Evolutionary conservation across 2,888 invertebrate species (phyloP).

Genomic region (Charanyca ferruginea): DNA sequence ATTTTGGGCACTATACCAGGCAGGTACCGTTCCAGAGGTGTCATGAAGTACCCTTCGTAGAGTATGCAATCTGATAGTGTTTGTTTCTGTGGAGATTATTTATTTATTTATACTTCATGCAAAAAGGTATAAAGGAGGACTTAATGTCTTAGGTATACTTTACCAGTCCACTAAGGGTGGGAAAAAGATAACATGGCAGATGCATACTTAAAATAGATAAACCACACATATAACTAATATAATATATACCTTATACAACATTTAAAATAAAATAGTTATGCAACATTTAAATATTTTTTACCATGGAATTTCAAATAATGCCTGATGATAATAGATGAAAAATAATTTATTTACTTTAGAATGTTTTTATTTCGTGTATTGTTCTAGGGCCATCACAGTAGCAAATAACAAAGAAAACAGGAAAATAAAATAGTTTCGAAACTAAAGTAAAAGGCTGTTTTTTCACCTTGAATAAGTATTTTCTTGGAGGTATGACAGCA

Average conservation of each 20-base stretch:
- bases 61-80: slow-evolving; percentile 93
- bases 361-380: not conserved
- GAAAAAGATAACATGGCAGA: too few relatives aligned
- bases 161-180: too few relatives aligned
- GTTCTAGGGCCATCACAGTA: not conserved
- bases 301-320: not conserved
- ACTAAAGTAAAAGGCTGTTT: too few relatives aligned
- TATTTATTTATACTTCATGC: too few relatives aligned
- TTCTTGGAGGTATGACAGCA: slow-evolving; percentile 12
- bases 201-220: too few relatives aligned
- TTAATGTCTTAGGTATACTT: too few relatives aligned
- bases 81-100: slow-evolving; percentile 92
- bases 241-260: too few relatives aligned
- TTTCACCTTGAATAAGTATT: not conserved
- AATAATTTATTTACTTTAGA: not conserved
- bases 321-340: not conserved
- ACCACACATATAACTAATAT: too few relatives aligned
- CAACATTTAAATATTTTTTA: not conserved
- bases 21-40: slow-evolving; percentile 95
- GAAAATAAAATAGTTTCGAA: not conserved
- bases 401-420: not conserved
- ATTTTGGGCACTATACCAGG: slow-evolving; percentile 97
- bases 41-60: slow-evolving; percentile 96
- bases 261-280: not conserved
- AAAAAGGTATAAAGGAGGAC: too few relatives aligned